Evolutionary conservation across 92 coral and sea anemone species (phyloP), one percentile per base, ranked within the genome.

Genomic region (Zoanthus solanderi): DNA sequence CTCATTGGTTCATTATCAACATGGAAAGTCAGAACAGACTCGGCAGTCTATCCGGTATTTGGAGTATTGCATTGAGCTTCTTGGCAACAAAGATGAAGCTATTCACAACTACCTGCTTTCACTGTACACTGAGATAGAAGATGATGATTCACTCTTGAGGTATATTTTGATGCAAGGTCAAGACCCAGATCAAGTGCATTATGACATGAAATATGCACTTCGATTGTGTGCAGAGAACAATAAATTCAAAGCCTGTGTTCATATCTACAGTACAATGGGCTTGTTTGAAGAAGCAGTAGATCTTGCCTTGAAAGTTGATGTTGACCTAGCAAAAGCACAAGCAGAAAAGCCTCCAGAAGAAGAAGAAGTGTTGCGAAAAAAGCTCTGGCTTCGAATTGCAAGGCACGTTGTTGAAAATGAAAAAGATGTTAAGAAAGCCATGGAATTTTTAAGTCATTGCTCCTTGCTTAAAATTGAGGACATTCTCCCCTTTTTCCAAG

Each of bases 211-310:
- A 85, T 97, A 97, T 73, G 99, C 99, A 13, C 73, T 97, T 48
- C 84, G 99, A 61, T 92, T 97, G 77, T 97, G 99, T 63, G 92
- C 99, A 28, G 99, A 97, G 83, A 98, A 97, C 72, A 71, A 88
- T 83, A 93, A 93, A 32, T 92, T 92, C 83, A 87, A 86, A 17
- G 99, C 99, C 6, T 97, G 99, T 85, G 99, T 97, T 44, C 99
- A 97, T 72, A 97, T 97, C 80, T 97, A 97, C 87, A 95, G 96
- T 76, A 97, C 99, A 0, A 97, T 97, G 99, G 97, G 98, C 5
- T 87, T 97, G 79, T 97, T 90, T 84, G 99, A 97, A 81, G 99
- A 97, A 72, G 99, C 99, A 56, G 99, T 97, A 7, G 99, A 97
- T 83, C 78, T 97, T 71, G 98, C 99, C 4, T 88, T 97, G 15